Evolutionary conservation across 2,888 invertebrate species (phyloP).

Genomic region (Ectropis crepuscularia): DNA sequence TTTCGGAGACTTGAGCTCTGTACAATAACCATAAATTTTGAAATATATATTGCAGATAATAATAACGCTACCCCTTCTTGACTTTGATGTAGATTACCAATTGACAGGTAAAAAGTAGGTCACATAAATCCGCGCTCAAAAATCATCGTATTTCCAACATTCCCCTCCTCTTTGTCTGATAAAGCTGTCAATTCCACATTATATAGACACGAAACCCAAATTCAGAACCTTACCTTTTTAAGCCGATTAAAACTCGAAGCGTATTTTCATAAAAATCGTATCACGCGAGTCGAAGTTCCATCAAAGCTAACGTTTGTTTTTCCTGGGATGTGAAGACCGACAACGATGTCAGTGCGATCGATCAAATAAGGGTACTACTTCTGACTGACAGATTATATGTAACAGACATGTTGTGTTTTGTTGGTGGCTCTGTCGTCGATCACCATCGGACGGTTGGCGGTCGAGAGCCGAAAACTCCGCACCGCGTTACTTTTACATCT

Average conservation of each 20-base stretch:
- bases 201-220: constrained; percentile 4
- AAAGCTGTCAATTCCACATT: constrained; percentile 13
- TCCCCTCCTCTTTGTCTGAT: not conserved
- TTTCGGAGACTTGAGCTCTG: too few relatives aligned
- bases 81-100: constrained; percentile 10
- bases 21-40: too few relatives aligned
- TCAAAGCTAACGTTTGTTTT: constrained; percentile 28
- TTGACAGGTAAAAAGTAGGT: constrained; percentile 10
- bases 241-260: constrained; percentile 18
- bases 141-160: constrained; percentile 14
- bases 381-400: too few relatives aligned
- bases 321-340: constrained; percentile 8
- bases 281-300: constrained; percentile 21
- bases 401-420: not conserved
- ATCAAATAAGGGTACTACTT: not conserved
- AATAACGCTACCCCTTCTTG: constrained; percentile 1
- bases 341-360: not conserved
- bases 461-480: constrained; percentile 17
- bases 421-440: not conserved
- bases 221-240: constrained; percentile 18
- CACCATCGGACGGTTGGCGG: not conserved
- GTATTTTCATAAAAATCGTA: constrained; percentile 19
- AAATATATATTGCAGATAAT: not conserved
- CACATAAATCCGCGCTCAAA: constrained; percentile 1
- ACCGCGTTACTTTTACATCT: constrained; percentile 28